Base-by-base conservation (phyloP, 2,797 vertebrate species). In the Sebastes ruberrimus region DNA sequence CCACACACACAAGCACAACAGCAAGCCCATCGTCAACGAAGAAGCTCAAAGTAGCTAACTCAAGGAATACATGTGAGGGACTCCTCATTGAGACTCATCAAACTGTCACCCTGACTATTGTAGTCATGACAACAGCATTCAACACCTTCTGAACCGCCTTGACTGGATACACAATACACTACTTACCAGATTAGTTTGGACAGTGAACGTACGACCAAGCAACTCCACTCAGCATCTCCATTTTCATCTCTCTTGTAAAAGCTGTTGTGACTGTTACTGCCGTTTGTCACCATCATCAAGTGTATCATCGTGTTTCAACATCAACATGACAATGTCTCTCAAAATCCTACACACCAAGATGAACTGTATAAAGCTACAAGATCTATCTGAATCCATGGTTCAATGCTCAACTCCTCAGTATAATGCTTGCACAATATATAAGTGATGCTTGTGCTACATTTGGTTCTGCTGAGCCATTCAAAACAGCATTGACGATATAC, bases 1-100 rank as follows among this genome's bases (percentile, higher is more conserved):
- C 89, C n/a, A 83, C 88, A 14, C 85, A 82, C 52, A 90, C 88
- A 77, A 95, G 94, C 93, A 95, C 95, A 89, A 93, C 93, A 16
- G 84, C 85, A 7, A 81, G 55, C 16, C 89, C 91, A 4, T 49
- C 85, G 7, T 83, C 84, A 13, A 84, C 89, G 2, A 93, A 89
- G 72, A 94, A 86, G 61, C 81, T 90, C 18, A 80, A 84, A 67
- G 77, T 85, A 2, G 72, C 60, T 4, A 85, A 59, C 53, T 80
- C 87, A 10, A 67, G 63, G 38, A 94, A 90, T 74, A 84, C 78
- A 76, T 86, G 87, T 27, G 33, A 23, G 0, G 56, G 80, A 63
- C 81, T 90, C 18, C 20, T 76, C 5, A 27, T 22, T 1, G 22
- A 87, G 63, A 69, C 35, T 55, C 62, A 25, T 30, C 35, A 81